Evolutionary conservation across 2,888 invertebrate species (phyloP).

Genomic region (Idaea aversata): DNA sequence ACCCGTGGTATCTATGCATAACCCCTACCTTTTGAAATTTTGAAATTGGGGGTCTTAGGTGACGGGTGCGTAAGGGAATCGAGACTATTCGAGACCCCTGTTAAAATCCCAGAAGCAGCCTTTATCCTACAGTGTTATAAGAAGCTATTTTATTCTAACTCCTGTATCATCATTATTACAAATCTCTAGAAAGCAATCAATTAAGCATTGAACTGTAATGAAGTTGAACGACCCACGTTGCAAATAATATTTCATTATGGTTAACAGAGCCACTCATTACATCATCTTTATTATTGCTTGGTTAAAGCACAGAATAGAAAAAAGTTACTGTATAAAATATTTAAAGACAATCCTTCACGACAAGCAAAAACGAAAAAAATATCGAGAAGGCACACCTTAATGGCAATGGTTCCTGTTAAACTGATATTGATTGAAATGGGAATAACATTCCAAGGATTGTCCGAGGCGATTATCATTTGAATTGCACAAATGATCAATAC

Average conservation of each 20-base stretch:
- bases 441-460: not conserved
- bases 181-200: not conserved
- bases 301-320: not conserved
- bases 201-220: constrained; percentile 4
- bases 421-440: not conserved
- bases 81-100: no score
- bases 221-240: not conserved
- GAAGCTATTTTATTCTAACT: not conserved
- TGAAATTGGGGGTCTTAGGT: no score
- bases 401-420: not conserved
- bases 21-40: no score
- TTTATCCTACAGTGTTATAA: no score
- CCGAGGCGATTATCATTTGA: not conserved
- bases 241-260: constrained; percentile 7
- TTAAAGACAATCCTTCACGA: not conserved
- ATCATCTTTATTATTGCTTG: constrained; percentile 19
- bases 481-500: not conserved
- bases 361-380: not conserved
- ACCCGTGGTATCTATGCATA: no score
- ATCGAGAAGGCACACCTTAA: not conserved
- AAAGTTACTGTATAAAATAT: not conserved
- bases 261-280: constrained; percentile 22
- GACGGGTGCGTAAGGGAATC: no score
- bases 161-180: not conserved
- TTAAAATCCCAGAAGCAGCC: no score